A percentile compares a stretch with the other conserved stretches of the same genome.
Evolutionary conservation across 2,113 vertebrate genomes (phyloP).

Genomic region (Dasypus novemcinctus): DNA sequence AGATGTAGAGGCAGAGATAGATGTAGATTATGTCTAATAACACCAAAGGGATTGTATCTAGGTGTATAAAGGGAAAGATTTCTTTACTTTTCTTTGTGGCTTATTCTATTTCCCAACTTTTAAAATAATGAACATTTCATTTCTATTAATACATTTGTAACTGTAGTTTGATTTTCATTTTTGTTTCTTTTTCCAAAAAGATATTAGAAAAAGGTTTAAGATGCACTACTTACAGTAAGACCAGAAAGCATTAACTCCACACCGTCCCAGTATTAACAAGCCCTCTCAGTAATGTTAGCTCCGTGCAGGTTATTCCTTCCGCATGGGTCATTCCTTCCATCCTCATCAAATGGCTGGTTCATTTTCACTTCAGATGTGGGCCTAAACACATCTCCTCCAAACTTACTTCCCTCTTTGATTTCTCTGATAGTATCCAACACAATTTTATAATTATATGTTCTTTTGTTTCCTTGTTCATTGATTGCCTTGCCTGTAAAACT

Average conservation of each 20-base stretch:
- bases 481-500: not conserved
- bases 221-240: not conserved
- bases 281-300: not conserved
- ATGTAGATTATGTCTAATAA: not conserved
- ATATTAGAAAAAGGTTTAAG: not conserved
- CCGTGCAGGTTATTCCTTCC: not conserved
- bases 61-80: not conserved
- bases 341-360: not conserved
- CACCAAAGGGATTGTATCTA: not conserved
- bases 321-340: not conserved
- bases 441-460: not conserved
- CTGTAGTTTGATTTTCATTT: not conserved
- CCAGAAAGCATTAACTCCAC: not conserved
- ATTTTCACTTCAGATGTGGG: not conserved
- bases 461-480: not conserved
- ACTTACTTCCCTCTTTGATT: not conserved
- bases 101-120: not conserved
- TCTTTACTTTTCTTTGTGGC: not conserved
- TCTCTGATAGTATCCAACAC: not conserved
- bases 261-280: not conserved
- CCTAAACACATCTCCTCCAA: not conserved
- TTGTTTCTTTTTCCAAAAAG: conserved; percentile 25
- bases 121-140: not conserved
- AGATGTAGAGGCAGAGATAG: not conserved
- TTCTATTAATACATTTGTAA: not conserved